Evolutionary conservation across 2,888 invertebrate species (phyloP), one percentile per base, ranked within the genome.

Genomic region (Thereva nobilitata): DNA sequence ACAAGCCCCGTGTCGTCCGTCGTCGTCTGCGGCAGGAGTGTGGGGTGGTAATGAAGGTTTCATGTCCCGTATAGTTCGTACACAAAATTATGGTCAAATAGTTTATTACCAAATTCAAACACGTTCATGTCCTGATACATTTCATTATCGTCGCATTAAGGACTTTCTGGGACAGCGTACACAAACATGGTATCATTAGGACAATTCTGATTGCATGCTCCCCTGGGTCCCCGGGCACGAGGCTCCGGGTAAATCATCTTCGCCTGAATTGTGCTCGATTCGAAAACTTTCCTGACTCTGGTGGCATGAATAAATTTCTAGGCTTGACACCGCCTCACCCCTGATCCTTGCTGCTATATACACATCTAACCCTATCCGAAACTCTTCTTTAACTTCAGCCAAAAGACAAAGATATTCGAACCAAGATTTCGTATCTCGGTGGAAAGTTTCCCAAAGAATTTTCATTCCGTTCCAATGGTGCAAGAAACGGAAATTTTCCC

Each of bases 401-500:
- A n/a, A 6, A 6, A 47, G 59, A 59, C 47, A 49, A 63, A 7
- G 52, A 63, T 63, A 50, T 63, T 63, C 42, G 50, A 63, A 63
- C 63, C 50, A 63, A 63, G 63, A 63, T 63, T 50, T 63, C 52
- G 50, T 63, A 50, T 67, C 67, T 67, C 54, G 40, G 56, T 40
- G 34, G 12, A 52, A 37, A 50, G 49, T 64, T 64, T 64, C 37
- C 64, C 42, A 59, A 66, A 52, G 44, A 56, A 57, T 52, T 57
- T 44, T 56, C 56, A 54, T 55, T 56, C 55, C 65, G 47, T 59
- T 52, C 50, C 50, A 66, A 40, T 49, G 52, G 52, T 66, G 42
- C 66, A 49, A 42, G 61, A 61, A 66, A 59, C 67, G 61, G 61
- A 61, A 54, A 59, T 59, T 52, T 59, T 59, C 59, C 49, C 38